Base-by-base conservation (phyloP, 1,140 invertebrate genomes). In the Parapsyche elsis region DNA sequence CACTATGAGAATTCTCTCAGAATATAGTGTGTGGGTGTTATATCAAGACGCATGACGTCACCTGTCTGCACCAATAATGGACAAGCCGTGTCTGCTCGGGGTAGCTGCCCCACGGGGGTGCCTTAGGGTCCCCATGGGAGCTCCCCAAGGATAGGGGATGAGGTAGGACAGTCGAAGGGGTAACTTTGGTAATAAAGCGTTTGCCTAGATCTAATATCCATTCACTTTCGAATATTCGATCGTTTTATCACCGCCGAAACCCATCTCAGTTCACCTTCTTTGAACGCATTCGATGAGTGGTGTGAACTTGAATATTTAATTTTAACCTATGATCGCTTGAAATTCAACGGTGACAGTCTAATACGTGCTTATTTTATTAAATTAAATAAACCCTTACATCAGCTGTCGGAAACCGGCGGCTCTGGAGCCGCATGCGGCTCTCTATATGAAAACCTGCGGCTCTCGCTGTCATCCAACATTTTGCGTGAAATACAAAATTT, bases 11-110 rank as follows among this genome's bases (percentile, higher is more conserved):
- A 5, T 16, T 57, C 53, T n/a, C 19, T 57, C 19, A 16, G 2
- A 1, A 7, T 38, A 38, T 38, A 38, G 71, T 46, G 5, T 26
- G 30, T n/a, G 4, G 57, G 57, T 21, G 24, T 67, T 67, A 44
- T 75, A 77, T 77, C 75, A 77, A 59, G 75, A 77, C 75, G 75
- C 24, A 77, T 77, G 75, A 77, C 75, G 75, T 77, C 75, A 77
- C 75, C 75, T 77, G 75, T 77, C 75, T 61, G 75, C 57, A 67
- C 57, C 75, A 77, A 77, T 77, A 77, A 77, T 77, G 75, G 75
- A 77, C 75, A 77, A 77, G 75, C 75, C 75, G 75, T 77, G 75
- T 77, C 75, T 64, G 75, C 19, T 46, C 53, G 45, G 71, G 24
- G 38, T 44, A 12, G 19, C 75, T 30, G 75, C 53, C 46, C 75